Percentiles rank a stretch among this genome's conserved stretches.
These are phyloP conservation scores for Rhinopithecus roxellana DNA, from an alignment of 2,113 vertebrate species.

Conservation along the genomic window DNA sequence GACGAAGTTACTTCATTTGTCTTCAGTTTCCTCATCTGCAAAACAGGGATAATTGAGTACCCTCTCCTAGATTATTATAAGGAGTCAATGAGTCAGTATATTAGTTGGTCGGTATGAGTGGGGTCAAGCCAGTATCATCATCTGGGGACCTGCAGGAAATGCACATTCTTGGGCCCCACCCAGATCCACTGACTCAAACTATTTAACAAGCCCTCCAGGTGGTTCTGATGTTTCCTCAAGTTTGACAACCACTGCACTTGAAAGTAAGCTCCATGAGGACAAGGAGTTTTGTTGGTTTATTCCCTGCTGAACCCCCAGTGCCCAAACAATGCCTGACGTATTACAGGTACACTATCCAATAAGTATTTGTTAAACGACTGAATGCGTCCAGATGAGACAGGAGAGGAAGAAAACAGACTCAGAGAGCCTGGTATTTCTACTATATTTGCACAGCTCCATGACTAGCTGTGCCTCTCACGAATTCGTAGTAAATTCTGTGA, in stretches of 20 bases:
- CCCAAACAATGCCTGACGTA: background rate
- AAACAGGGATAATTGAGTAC: background rate
- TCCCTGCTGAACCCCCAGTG: background rate
- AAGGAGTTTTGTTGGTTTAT: background rate
- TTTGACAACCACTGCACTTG: background rate
- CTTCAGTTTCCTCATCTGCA: background rate
- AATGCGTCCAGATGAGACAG: background rate
- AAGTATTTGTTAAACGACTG: constrained; percentile 25
- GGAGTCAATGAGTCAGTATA: background rate
- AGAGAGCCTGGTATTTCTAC: background rate
- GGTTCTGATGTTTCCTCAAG: background rate
- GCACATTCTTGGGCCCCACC: background rate
- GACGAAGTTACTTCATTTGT: background rate
- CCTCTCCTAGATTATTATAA: background rate
- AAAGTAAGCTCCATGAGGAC: background rate
- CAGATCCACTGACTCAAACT: background rate
- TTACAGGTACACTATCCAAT: background rate
- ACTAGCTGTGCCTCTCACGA: background rate
- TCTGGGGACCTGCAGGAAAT: background rate
- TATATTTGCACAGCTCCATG: background rate
- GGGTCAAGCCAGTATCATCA: background rate
- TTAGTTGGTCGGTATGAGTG: background rate
- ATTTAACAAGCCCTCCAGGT: background rate
- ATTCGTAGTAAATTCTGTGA: background rate
- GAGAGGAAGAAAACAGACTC: background rate